phyloP scores from a whole-genome alignment of 1,140 invertebrate genomes.

The Zophobas atratus region DNA sequence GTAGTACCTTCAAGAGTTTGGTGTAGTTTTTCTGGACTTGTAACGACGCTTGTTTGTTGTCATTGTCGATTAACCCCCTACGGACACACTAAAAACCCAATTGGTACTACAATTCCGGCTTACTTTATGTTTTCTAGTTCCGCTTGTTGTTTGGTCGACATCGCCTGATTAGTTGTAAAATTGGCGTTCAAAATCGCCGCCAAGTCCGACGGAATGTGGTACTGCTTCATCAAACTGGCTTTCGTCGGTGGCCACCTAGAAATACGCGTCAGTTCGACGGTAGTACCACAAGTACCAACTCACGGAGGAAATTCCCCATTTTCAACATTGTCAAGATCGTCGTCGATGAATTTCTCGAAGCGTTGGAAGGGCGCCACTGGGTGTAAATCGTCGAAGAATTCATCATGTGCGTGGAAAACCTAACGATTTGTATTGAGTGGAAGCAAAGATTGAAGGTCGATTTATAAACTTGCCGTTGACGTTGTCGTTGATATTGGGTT shows the following conservation, averaged over 20 bases:
- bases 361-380: background rate
- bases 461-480: too few relatives aligned
- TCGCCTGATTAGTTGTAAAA: background rate
- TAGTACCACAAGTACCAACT: too few relatives aligned
- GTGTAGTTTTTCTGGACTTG: conserved; percentile 69
- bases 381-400: conserved; percentile 21
- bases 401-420: conserved; percentile 17
- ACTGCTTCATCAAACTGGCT: background rate
- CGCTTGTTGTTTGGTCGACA: background rate
- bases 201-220: background rate
- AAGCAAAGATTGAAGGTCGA: too few relatives aligned
- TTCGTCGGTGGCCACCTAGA: too few relatives aligned
- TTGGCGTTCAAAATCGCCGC: background rate
- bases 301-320: background rate
- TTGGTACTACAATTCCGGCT: background rate
- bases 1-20: conserved; percentile 76
- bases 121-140: background rate
- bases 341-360: background rate
- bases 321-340: background rate
- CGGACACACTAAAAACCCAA: background rate
- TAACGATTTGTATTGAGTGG: background rate
- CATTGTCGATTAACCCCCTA: conserved; percentile 8
- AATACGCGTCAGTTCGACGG: too few relatives aligned
- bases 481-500: too few relatives aligned
- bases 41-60: conserved; percentile 21